Conservation (phyloP, 2,113 vertebrate species). For the Triplophysa rosa region DNA sequence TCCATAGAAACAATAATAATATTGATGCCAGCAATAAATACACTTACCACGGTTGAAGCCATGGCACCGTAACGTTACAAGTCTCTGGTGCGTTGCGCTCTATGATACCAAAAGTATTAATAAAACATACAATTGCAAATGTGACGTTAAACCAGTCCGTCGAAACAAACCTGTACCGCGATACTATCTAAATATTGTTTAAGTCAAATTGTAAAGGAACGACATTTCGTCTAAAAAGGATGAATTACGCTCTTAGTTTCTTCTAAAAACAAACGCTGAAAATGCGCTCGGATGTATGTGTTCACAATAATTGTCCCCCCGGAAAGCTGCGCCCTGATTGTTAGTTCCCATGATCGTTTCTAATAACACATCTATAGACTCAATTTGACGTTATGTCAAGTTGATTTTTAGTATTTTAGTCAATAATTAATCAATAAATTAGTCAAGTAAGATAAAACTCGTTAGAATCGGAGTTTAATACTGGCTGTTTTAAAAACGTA, state of each 20-base stretch:
- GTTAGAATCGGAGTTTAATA: too few species aligned
- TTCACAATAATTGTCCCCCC: neutral
- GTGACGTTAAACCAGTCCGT: neutral
- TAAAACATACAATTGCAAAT: neutral
- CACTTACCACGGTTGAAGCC: slow-evolving; percentile 56
- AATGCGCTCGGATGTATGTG: neutral
- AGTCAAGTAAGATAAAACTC: too few species aligned
- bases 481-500: too few species aligned
- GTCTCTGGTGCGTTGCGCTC: neutral
- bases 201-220: neutral
- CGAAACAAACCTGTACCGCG: neutral
- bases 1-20: neutral
- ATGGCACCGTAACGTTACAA: slow-evolving; percentile 22
- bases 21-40: neutral
- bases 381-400: too few species aligned
- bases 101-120: neutral
- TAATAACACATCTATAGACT: too few species aligned
- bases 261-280: neutral
- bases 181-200: neutral
- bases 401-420: too few species aligned
- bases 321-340: neutral
- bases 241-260: neutral
- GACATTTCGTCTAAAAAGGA: neutral
- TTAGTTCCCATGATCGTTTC: neutral
- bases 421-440: too few species aligned